Base-by-base conservation (phyloP, 2,113 vertebrate species). In the Rhinolophus sinicus region DNA sequence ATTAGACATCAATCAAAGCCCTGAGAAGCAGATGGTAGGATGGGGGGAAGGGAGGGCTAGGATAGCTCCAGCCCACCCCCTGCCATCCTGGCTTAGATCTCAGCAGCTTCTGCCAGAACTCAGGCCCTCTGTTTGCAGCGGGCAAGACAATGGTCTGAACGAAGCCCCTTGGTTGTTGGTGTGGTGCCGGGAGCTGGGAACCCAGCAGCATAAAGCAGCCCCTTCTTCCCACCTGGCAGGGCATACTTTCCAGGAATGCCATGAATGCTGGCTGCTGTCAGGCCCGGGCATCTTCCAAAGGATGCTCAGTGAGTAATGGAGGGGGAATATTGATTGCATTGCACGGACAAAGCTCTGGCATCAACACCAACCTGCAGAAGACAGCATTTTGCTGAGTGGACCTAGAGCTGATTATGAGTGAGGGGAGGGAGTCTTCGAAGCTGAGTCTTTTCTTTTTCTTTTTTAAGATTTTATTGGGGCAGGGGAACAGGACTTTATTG, bases 201-300 rank as follows among this genome's bases (percentile, higher is more conserved):
- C 22, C 85, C 18, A 69, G 24, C 12, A 3, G 8, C 77, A 93
- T 69, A 80, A 85, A 93, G 81, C 60, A 13, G 67, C 30, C n/a
- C 89, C 90, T 73, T 90, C 84, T 67, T 88, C 44, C 77, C 5
- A 11, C 81, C 81, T 92, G 92, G 83, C 81, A 83, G 89, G 69
- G 12, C 40, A 22, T 8, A 18, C 60, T 54, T 58, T 44, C 86
- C 86, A 96, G 95, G 78, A 88, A 91, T 64, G 78, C 38, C 58
- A 3, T 4, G 38, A 52, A 70, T 35, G 35, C 26, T 0, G 8
- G 70, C 88, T 69, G 24, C 85, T 54, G 60, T 58, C 35, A 28
- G 83, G 87, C 54, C 44, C 0, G 1, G 82, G 82, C 52, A 40
- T 52, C 92, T 77, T 86, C 70, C 65, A 8, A 8, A 10, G 50